A percentile compares a stretch with the other conserved stretches of the same genome.
These are phyloP conservation scores for Basileuterus tristriatus DNA, from an alignment of 2,797 vertebrate genomes.

Conservation along the genomic window DNA sequence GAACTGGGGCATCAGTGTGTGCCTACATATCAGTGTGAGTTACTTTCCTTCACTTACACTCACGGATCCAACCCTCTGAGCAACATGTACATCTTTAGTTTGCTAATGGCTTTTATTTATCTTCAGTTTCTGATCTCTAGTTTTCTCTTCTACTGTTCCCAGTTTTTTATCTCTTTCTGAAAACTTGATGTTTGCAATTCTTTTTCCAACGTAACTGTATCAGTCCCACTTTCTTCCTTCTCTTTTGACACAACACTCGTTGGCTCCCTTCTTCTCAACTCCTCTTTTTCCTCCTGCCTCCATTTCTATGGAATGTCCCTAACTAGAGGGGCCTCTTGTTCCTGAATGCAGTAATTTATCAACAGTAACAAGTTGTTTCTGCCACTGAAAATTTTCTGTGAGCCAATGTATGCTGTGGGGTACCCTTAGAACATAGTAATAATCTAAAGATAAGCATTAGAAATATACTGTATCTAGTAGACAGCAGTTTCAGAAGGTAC, in stretches of 20 bases:
- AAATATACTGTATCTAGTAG: neutral
- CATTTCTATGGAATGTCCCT: neutral
- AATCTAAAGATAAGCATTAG: neutral
- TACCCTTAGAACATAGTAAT: neutral
- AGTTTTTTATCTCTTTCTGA: neutral
- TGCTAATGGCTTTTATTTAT: neutral
- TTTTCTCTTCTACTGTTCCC: neutral
- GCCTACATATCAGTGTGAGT: neutral
- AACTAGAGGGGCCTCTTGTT: neutral
- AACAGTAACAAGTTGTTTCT: neutral
- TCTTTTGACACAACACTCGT: neutral
- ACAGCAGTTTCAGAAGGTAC: neutral
- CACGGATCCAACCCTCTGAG: neutral
- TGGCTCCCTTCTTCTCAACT: neutral
- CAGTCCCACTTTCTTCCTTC: neutral
- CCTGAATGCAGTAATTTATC: neutral
- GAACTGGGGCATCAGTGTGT: neutral
- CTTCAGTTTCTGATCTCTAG: neutral
- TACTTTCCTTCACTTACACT: neutral
- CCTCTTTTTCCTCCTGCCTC: neutral
- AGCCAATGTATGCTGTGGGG: neutral
- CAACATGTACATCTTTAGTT: neutral
- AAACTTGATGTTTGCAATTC: neutral
- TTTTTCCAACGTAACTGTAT: neutral
- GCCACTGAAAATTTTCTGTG: neutral